These are phyloP conservation scores for Rhombomys opimus DNA, from an alignment of 2,113 vertebrate genomes.

Conservation along the genomic window DNA sequence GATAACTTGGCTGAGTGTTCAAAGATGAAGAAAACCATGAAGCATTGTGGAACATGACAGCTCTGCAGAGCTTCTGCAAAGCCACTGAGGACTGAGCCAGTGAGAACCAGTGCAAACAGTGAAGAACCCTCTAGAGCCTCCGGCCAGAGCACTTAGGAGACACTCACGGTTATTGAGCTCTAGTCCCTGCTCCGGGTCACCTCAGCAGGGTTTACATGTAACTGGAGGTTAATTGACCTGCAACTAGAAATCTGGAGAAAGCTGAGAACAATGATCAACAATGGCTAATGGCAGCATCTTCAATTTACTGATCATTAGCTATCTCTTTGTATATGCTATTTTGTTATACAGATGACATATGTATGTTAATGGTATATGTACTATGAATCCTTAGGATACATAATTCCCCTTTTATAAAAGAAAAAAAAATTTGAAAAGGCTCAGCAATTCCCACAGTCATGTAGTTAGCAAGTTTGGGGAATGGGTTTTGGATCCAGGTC, in stretches of 20 bases:
- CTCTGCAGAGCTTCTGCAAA: neutral
- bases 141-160: neutral
- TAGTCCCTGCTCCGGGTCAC: neutral
- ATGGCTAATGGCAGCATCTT: neutral
- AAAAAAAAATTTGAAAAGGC: neutral
- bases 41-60: neutral
- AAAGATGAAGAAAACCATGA: neutral
- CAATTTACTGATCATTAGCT: neutral
- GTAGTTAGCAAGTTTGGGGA: neutral
- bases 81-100: neutral
- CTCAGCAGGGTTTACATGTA: neutral
- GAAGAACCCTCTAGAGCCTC: neutral
- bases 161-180: neutral
- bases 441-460: neutral
- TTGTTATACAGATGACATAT: neutral
- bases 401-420: neutral
- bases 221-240: neutral
- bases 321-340: neutral
- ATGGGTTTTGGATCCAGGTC: neutral
- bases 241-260: conserved; percentile 9
- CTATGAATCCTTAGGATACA: neutral
- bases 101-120: neutral
- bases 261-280: conserved; percentile 31
- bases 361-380: no score
- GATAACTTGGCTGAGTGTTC: neutral